phyloP scores from a whole-genome alignment of 2,797 vertebrate species.

The Adrianichthys oophorus region DNA sequence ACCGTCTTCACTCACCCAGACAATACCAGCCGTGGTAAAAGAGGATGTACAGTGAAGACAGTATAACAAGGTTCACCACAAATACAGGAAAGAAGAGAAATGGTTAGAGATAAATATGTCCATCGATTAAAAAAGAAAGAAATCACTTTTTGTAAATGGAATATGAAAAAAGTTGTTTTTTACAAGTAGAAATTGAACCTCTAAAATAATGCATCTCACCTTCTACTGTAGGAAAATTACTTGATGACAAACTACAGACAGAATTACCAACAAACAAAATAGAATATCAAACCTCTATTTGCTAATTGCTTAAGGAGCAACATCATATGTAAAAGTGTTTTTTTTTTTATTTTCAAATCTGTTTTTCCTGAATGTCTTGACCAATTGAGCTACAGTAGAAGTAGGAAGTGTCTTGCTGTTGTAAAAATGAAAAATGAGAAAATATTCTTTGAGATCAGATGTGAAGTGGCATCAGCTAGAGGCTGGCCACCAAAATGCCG shows the following conservation, averaged over 20 bases:
- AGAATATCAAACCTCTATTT: conserved; percentile 26
- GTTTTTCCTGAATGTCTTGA: conserved; percentile 31
- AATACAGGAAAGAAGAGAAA: conserved; percentile 23
- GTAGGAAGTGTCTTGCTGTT: conserved; percentile 18
- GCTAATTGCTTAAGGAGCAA: conserved; percentile 24
- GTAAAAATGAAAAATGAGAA: conserved; percentile 17
- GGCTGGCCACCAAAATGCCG: conserved; percentile 12
- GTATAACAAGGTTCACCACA: conserved; percentile 56
- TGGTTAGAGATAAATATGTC: conserved; percentile 11
- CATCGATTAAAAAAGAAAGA: conserved; percentile 13
- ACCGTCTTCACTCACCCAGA: conserved; percentile 57
- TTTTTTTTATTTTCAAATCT: conserved; percentile 25
- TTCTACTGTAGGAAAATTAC: conserved; percentile 37
- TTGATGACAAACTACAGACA: conserved; percentile 8
- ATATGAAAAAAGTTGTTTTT: conserved; percentile 12
- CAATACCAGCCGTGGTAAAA: conserved; percentile 60
- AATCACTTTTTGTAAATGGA: conserved; percentile 31
- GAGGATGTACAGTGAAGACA: conserved; percentile 68
- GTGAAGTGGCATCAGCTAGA: conserved; percentile 16
- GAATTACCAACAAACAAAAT: conserved; percentile 26
- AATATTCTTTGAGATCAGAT: conserved; percentile 1
- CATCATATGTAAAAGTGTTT: conserved; percentile 6
- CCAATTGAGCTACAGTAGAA: conserved; percentile 24
- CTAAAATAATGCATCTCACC: conserved; percentile 31
- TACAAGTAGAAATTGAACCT: conserved; percentile 50